phyloP scores from a whole-genome alignment of 2,888 invertebrate genomes.

The Synanthedon andrenaeformis region DNA sequence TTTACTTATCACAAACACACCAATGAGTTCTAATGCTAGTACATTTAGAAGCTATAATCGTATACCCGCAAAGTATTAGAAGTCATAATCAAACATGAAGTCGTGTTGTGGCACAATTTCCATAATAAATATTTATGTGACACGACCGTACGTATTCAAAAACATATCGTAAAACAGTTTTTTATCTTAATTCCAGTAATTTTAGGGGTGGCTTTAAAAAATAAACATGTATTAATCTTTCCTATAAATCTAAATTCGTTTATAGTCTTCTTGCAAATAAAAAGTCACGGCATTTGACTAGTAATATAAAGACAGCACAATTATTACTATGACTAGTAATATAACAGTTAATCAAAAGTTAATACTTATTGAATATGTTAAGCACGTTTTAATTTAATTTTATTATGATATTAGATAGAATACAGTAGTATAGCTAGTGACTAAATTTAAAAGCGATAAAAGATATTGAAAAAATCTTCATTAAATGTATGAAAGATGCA shows the following conservation, averaged over 20 bases:
- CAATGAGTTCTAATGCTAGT: too few species aligned
- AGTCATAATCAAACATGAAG: slow-evolving; percentile 8
- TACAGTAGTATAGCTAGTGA: too few species aligned
- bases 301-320: too few species aligned
- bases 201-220: slow-evolving; percentile 18
- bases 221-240: slow-evolving; percentile 6
- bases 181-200: slow-evolving; percentile 21
- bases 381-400: too few species aligned
- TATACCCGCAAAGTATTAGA: neutral
- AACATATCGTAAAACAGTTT: slow-evolving; percentile 18
- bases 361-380: too few species aligned
- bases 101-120: slow-evolving; percentile 13
- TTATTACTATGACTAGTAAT: too few species aligned
- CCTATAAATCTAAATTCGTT: too few species aligned
- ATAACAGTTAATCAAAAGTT: neutral
- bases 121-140: slow-evolving; percentile 18
- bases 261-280: too few species aligned
- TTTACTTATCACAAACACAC: neutral
- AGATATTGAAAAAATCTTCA: too few species aligned
- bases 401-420: too few species aligned
- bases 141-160: slow-evolving; percentile 15
- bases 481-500: too few species aligned
- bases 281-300: neutral
- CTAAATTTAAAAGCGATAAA: too few species aligned
- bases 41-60: neutral